Base-by-base conservation (phyloP, 2,113 vertebrate genomes). In the Oryzias celebensis region DNA sequence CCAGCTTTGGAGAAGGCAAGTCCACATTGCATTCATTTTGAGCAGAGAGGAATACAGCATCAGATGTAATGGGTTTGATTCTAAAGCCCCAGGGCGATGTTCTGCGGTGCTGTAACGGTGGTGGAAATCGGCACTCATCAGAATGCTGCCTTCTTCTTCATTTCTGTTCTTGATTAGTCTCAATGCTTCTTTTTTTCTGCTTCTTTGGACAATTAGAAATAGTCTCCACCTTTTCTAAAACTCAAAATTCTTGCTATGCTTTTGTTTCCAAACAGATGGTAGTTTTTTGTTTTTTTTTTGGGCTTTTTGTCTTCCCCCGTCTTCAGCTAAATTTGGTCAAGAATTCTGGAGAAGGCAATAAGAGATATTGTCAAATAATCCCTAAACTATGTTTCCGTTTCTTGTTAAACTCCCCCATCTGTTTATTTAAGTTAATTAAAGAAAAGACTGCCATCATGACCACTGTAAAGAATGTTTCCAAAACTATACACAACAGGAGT, bases 21-120 rank as follows among this genome's bases (percentile, higher is more conserved):
- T 85, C 75, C 80, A 85, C 73, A 77, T 83, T 78, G 84, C 83
- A 74, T 82, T 88, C 69, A 81, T 85, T 84, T 82, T 22, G 79
- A 83, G 78, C 78, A 65, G 76, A 83, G 74, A 71, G 78, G 62
- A 83, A 80, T 80, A 74, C 76, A 76, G 86, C 81, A 86, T 89
- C 87, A 89, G 85, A 89, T 85, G 84, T 86, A 88, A 90, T 89
- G 84, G 85, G 79, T 80, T 83, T 84, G 85, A 89, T 78, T 87
- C 73, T 73, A 74, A 72, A 71, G 70, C 69, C 84, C 80, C 28
- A 59, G 62, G 77, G 85, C 60, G 17, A 71, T 72, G 73, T 84
- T 85, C 80, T 65, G 64, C 48, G 66, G 79, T 65, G 67, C 76
- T 86, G 78, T 82, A 74, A 85, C 84, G 77, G 83, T 82, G 87